Evolutionary conservation across 2,797 vertebrate species (phyloP), one percentile per base, ranked within the genome.

Genomic region (Adrianichthys oophorus): DNA sequence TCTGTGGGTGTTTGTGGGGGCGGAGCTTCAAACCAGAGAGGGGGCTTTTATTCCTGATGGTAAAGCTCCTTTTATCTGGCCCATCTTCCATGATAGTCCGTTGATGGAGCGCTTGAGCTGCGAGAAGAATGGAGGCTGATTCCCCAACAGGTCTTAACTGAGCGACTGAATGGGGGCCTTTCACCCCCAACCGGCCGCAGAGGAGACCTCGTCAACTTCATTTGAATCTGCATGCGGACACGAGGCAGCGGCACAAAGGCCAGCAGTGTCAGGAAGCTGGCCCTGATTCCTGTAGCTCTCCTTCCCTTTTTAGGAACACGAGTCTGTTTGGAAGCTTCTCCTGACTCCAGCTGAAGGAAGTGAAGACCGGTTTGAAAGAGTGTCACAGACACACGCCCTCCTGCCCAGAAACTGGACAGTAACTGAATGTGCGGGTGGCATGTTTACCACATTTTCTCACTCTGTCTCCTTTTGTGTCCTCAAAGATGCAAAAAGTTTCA

Each of bases 81-180:
- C 19, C 69, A 21, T 26, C 78, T 52, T 63, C 65, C 61, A 64
- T 45, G 66, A 76, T 68, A 49, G 70, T 58, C 61, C 7, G 8
- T 41, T 59, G 79, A 81, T 69, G 60, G 73, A 57, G 67, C 65
- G 50, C 73, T 49, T 4, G 56, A 75, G 60, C 4, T 47, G 58
- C 24, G 46, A 72, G 67, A 76, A 68, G 72, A 76, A 72, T 71
- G 29, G 58, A 76, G 56, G 53, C 66, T 66, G 41, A 75, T 67
- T 80, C 77, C 74, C 65, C 65, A 52, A 8, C 66, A 72, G 47
- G 65, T 61, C 65, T 51, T 15, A 47, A 70, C 68, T 17, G 52
- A 4, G 56, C 52, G 73, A 65, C 50, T 90, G 82, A 91, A 91
- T 83, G 76, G 74, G 50, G 59, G 51, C 80, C 73, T 90, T 88